phyloP scores from a whole-genome alignment of 1,140 invertebrate species.

The Diplogasteroides magnus region DNA sequence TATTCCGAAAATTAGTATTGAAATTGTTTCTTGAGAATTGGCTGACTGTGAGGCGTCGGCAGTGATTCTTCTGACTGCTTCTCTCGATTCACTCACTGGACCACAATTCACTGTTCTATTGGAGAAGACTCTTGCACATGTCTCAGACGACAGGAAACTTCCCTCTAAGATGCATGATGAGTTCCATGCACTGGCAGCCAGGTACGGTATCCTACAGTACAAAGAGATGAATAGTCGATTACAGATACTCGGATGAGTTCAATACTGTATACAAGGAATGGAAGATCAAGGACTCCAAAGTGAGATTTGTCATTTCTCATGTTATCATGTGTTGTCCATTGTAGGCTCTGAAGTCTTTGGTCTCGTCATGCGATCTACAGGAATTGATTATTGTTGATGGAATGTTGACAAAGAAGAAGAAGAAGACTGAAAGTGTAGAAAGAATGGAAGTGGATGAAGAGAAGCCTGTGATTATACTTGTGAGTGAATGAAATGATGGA shows the following conservation, averaged over 20 bases:
- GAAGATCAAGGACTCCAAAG: conserved; percentile 13
- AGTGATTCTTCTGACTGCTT: conserved; percentile 20
- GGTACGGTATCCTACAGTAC: not conserved
- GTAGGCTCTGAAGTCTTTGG: not conserved
- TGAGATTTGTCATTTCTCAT: conserved; percentile 5
- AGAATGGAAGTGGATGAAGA: not conserved
- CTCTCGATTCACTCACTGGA: conserved; percentile 22
- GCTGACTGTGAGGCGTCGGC: too few relatives aligned
- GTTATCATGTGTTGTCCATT: not conserved
- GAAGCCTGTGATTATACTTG: not conserved
- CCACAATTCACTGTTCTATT: conserved; percentile 19
- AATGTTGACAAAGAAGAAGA: not conserved
- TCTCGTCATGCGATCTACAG: not conserved
- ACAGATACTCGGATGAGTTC: conserved; percentile 21
- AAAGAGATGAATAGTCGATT: not conserved
- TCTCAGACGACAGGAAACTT: conserved; percentile 9
- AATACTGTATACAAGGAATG: conserved; percentile 16
- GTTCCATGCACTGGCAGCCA: not conserved
- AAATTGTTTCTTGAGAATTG: too few relatives aligned
- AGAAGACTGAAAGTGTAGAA: not conserved
- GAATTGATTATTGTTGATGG: not conserved
- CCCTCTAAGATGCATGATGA: conserved; percentile 10
- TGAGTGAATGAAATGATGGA: not conserved
- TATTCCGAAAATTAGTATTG: too few relatives aligned
- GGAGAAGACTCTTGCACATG: too few relatives aligned